A percentile compares a stretch with the other conserved stretches of the same genome.
phyloP scores from a whole-genome alignment of 2,888 invertebrate species.

The Flexamia atlantica region DNA sequence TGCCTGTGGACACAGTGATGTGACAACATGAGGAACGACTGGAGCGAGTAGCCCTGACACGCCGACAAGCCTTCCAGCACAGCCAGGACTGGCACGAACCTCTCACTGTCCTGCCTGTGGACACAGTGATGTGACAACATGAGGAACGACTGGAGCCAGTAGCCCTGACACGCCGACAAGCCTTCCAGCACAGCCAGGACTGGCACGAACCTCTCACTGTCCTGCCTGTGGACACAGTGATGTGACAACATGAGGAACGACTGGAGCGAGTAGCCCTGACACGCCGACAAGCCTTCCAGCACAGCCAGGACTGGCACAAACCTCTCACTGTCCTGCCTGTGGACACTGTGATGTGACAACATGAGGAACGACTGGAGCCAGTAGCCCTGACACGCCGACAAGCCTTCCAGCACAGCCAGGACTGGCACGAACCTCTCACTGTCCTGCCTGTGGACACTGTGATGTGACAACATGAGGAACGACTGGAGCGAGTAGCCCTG shows the following conservation, averaged over 20 bases:
- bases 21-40: conserved; percentile 61
- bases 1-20: conserved; percentile 37
- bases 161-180: conserved; percentile 59
- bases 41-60: conserved; percentile 62
- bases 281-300: conserved; percentile 52
- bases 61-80: conserved; percentile 48
- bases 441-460: conserved; percentile 39
- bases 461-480: conserved; percentile 58
- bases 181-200: conserved; percentile 47
- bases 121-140: conserved; percentile 50
- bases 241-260: conserved; percentile 61
- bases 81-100: conserved; percentile 49
- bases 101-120: conserved; percentile 50
- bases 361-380: conserved; percentile 61
- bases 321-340: conserved; percentile 55
- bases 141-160: conserved; percentile 61
- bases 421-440: conserved; percentile 55
- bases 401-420: conserved; percentile 41
- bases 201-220: conserved; percentile 54
- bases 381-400: conserved; percentile 60
- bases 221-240: conserved; percentile 43
- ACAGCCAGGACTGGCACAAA: conserved; percentile 44
- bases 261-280: conserved; percentile 62
- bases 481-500: conserved; percentile 63
- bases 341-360: conserved; percentile 45